Evolutionary conservation across 2,113 vertebrate species (phyloP), one percentile per base, ranked within the genome.

Genomic region (Notarius lentiginosus): DNA sequence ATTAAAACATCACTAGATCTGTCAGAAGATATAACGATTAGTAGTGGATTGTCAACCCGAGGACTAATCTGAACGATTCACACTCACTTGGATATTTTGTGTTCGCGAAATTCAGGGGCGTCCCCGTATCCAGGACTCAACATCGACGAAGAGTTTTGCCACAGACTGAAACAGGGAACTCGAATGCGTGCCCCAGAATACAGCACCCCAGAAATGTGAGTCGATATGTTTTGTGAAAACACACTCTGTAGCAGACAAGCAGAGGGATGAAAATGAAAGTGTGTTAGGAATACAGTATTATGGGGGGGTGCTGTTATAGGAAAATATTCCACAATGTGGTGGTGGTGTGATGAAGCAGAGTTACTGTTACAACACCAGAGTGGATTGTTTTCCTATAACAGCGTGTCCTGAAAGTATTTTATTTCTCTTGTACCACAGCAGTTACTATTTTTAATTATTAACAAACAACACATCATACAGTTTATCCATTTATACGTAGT

Each of bases 81-180:
- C 41, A 41, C 41, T 41, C 41, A 41, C 41, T 41, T 41, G 41
- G 41, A 41, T 41, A 41, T 41, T 41, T 41, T 41, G 41, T 41
- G 41, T 79, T 18, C 58, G 55, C 89, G 84, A 15, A 68, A 15
- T 63, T 17, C 90, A 99, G 98, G 98, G 22, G 97, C 97, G 0
- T 98, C 98, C 58, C 98, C 98, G 0, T 99, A 99, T 87, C 98
- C 98, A 0, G 98, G 98, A 8, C 92, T 98, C 65, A 96, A 98
- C 70, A 97, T 98, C 85, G 97, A 99, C 0, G 97, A 99, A 86
- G 97, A 97, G 83, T 99, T 99, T 94, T 99, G 97, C 93, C 96
- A 95, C 89, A 94, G 95, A 79, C 95, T 99, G 80, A 99, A 97
- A 86, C 96, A 92, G 8, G 98, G 98, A 88, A 97, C 97, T 58